Base-by-base conservation (phyloP, 2,797 vertebrate species). In the Alfaro cultratus region DNA sequence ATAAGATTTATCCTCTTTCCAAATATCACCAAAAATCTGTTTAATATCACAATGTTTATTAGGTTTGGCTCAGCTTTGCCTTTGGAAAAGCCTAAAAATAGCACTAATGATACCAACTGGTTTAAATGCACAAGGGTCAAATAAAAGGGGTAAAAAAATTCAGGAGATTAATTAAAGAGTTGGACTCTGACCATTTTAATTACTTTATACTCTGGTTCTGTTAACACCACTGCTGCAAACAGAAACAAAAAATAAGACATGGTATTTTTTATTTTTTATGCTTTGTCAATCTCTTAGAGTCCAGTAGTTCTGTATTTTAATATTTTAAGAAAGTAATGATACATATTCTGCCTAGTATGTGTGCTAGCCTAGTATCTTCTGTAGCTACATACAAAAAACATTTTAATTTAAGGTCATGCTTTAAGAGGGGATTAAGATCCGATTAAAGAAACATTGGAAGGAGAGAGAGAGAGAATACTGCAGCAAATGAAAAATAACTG, bases 391-490 rank as follows among this genome's bases (percentile, higher is more conserved):
- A 18, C 29, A 46, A 18, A 71, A 45, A 45, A 71, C 5, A 45
- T 12, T 45, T n/a, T 13, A 26, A 9, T 26, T 68, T 70, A 34
- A 4, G 10, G 67, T n/a, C 34, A 23, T 8, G n/a, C 11, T 26
- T 71, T 21, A 64, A 64, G 55, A 64, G 15, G 51, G 43, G 80
- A 71, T 62, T 74, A 70, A 73, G 41, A 84, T 71, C 23, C 75
- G 21, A 62, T 10, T 46, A 83, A 64, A 79, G 34, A 81, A 62
- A 34, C n/a, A 34, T 49, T 72, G 11, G 34, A 82, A 16, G 8
- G 18, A 13, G 18, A 71, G n/a, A 13, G 18, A 71, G n/a, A 80
- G 70, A 53, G 15, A 49, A 39, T 51, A 85, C 73, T 1, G 18
- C 4, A 29, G 75, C 53, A 81, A 68, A 60, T 41, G 29, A 26